phyloP scores from a whole-genome alignment of 2,888 invertebrate species.

The Molanna angustata region DNA sequence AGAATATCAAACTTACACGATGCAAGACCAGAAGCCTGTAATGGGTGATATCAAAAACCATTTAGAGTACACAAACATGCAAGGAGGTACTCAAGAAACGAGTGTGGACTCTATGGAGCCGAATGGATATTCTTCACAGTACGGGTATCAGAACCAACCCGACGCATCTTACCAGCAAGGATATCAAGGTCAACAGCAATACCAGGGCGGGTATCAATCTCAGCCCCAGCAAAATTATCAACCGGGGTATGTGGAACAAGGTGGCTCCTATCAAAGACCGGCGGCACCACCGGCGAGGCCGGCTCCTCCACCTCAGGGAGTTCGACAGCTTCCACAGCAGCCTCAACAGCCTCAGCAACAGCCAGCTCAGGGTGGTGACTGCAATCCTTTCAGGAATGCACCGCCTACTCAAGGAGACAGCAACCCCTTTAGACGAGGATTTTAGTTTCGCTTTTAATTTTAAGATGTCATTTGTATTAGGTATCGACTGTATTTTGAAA shows the following conservation, averaged over 20 bases:
- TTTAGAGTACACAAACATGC: slow-evolving; percentile 65
- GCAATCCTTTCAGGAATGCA: slow-evolving; percentile 48
- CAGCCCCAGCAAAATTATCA: slow-evolving; percentile 37
- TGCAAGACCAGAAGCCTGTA: slow-evolving; percentile 83
- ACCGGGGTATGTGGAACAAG: slow-evolving; percentile 46
- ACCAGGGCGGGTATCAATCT: slow-evolving; percentile 42
- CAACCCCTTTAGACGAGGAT: slow-evolving; percentile 83
- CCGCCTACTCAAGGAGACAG: slow-evolving; percentile 53
- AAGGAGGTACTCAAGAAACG: slow-evolving; percentile 58
- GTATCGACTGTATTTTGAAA: too few relatives aligned
- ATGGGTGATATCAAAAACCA: slow-evolving; percentile 79
- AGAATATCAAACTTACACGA: slow-evolving; percentile 87
- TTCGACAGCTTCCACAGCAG: slow-evolving; percentile 51
- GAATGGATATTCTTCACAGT: slow-evolving; percentile 46
- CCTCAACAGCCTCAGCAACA: slow-evolving; percentile 44
- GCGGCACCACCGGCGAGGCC: slow-evolving; percentile 34
- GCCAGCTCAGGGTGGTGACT: slow-evolving; percentile 44
- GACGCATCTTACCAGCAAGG: slow-evolving; percentile 49
- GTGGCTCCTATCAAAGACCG: slow-evolving; percentile 41
- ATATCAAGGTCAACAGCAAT: slow-evolving; percentile 45
- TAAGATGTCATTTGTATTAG: too few relatives aligned
- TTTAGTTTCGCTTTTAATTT: too few relatives aligned
- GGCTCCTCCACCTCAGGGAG: slow-evolving; percentile 41
- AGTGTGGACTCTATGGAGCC: slow-evolving; percentile 57
- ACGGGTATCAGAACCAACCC: slow-evolving; percentile 39